A percentile compares a stretch with the other conserved stretches of the same genome.
These are phyloP conservation scores for Cyrtonyx montezumae DNA, from an alignment of 2,113 vertebrate species.

Conservation along the genomic window DNA sequence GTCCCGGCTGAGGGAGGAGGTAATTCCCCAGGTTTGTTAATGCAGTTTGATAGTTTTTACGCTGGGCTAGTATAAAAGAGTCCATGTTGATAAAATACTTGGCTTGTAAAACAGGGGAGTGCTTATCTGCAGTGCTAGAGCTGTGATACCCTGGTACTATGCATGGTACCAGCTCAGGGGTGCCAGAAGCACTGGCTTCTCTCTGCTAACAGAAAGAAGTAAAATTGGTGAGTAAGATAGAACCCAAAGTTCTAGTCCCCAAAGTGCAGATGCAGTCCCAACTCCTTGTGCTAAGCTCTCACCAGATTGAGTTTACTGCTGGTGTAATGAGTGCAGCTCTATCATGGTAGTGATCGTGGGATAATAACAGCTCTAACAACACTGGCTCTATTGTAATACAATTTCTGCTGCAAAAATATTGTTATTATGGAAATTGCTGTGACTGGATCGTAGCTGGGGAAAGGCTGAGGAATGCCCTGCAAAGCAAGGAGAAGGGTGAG, in stretches of 20 bases:
- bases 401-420: background rate
- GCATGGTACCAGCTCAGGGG: background rate
- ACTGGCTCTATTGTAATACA: background rate
- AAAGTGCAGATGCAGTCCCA: background rate
- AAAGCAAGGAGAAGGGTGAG: background rate
- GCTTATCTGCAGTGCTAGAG: background rate
- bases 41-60: constrained; percentile 49
- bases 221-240: background rate
- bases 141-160: background rate
- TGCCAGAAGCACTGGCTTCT: background rate
- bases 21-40: constrained; percentile 56
- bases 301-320: background rate
- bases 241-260: background rate
- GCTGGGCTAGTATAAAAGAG: constrained; percentile 35
- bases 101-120: background rate
- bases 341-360: background rate
- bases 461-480: background rate
- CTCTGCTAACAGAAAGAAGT: background rate
- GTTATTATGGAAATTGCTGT: background rate
- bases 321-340: background rate
- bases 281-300: background rate
- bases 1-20: constrained; percentile 19
- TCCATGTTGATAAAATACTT: constrained; percentile 34
- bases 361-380: background rate
- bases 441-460: background rate